Conservation (phyloP, 1,140 invertebrate genomes). For the Drosophila chauvacae region DNA sequence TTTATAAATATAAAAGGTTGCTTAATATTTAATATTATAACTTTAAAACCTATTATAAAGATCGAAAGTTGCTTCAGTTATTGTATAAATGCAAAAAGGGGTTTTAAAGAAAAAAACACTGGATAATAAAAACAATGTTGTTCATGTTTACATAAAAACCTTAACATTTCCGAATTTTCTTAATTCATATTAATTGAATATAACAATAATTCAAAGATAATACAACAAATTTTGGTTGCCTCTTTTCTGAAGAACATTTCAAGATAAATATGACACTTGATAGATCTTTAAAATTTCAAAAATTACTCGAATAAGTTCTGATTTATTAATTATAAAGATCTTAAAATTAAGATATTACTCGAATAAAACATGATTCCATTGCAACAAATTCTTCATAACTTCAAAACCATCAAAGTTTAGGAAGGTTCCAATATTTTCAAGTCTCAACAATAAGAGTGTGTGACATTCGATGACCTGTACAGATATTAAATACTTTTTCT, state of each 20-base stretch:
- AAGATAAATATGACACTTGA: not conserved
- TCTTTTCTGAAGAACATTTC: not conserved
- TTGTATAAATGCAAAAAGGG: too few relatives aligned
- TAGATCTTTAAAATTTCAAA: not conserved
- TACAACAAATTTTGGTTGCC: too few relatives aligned
- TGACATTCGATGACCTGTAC: conserved; percentile 16
- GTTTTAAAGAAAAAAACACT: too few relatives aligned
- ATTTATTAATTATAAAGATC: too few relatives aligned
- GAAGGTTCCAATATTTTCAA: not conserved
- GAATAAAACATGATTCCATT: not conserved
- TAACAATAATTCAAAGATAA: too few relatives aligned
- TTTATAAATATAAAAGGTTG: not conserved
- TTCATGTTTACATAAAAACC: too few relatives aligned
- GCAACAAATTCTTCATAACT: not conserved
- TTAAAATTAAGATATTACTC: not conserved
- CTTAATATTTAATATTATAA: not conserved
- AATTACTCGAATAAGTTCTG: not conserved
- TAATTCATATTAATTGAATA: too few relatives aligned
- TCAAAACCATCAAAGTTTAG: not conserved
- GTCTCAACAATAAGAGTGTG: conserved; percentile 15
- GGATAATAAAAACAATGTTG: too few relatives aligned
- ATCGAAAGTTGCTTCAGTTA: too few relatives aligned
- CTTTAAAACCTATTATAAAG: too few relatives aligned
- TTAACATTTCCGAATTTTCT: too few relatives aligned
- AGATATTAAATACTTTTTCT: too few relatives aligned